These are phyloP conservation scores for Parnassius orleans DNA, from an alignment of 2,888 invertebrate genomes.

Conservation along the genomic window DNA sequence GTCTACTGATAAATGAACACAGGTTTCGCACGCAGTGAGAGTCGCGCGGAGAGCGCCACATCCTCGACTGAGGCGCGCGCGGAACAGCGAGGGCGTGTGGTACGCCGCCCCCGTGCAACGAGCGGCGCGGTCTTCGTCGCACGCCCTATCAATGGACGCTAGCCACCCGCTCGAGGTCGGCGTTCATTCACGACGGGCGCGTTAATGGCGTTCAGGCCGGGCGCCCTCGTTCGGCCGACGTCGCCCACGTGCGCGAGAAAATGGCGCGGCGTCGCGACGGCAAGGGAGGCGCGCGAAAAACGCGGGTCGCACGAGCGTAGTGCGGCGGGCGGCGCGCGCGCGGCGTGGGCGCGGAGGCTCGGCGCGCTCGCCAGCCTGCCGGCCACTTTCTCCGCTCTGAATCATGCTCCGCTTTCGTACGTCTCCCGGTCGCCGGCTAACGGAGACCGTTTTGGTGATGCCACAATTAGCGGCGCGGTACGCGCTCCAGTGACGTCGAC, in stretches of 20 bases:
- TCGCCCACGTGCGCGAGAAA: constrained; percentile 80
- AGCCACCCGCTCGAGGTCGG: constrained; percentile 74
- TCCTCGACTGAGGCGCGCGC: constrained; percentile 82
- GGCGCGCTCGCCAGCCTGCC: constrained; percentile 46
- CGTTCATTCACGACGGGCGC: constrained; percentile 77
- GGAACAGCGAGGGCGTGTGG: constrained; percentile 72
- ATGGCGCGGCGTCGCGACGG: constrained; percentile 77
- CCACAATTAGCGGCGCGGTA: constrained; percentile 72
- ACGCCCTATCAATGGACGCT: constrained; percentile 74
- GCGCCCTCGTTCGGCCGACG: constrained; percentile 65
- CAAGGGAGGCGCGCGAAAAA: constrained; percentile 77
- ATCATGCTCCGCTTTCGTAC: constrained; percentile 63
- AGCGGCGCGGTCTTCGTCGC: constrained; percentile 67
- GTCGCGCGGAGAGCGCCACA: constrained; percentile 75
- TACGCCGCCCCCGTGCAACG: constrained; percentile 65
- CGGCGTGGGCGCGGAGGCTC: constrained; percentile 65
- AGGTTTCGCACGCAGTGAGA: constrained; percentile 62
- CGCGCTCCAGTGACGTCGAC: constrained; percentile 71
- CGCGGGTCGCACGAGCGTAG: constrained; percentile 70
- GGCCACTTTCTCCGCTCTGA: constrained; percentile 56
- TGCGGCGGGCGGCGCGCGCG: constrained; percentile 53
- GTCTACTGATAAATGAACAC: constrained; percentile 78
- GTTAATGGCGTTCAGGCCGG: constrained; percentile 72
- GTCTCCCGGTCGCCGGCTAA: constrained; percentile 42
- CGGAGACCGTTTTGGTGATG: constrained; percentile 72